A percentile compares a stretch with the other conserved stretches of the same genome.
Conservation (phyloP, 2,113 vertebrate species). For the Ancistrus triradiatus region DNA sequence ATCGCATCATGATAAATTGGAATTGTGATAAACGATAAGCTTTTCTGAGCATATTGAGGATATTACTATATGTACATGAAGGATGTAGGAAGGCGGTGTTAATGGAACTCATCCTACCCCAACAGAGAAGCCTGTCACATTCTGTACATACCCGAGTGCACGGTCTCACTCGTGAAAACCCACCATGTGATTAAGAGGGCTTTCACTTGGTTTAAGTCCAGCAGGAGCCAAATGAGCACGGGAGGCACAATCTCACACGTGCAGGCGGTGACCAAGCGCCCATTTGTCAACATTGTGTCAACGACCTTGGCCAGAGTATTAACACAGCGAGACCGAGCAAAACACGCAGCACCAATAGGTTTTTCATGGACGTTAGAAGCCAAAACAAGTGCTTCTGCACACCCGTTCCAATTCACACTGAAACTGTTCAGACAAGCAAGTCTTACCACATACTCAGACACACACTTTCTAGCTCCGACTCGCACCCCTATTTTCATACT, state of each 20-base stretch:
- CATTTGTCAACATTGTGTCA: slow-evolving; percentile 26
- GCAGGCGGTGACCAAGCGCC: background rate
- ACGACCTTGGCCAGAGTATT: slow-evolving; percentile 28
- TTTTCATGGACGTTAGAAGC: no score
- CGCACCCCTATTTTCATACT: slow-evolving; percentile 21
- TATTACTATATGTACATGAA: no score
- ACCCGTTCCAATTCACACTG: no score
- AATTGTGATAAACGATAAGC: no score
- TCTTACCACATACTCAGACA: slow-evolving; percentile 19
- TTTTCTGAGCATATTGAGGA: no score
- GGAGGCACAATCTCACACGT: slow-evolving; percentile 3
- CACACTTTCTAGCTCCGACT: slow-evolving; percentile 17
- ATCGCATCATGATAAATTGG: no score
- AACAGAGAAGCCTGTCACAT: background rate
- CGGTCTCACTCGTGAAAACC: slow-evolving; percentile 1
- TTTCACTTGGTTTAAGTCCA: slow-evolving; percentile 16
- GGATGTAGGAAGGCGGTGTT: no score
- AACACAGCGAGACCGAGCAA: slow-evolving; percentile 2
- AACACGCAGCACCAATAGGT: no score
- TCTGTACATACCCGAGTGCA: background rate
- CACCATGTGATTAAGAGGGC: background rate
- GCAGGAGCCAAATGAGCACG: background rate
- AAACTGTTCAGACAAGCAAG: background rate
- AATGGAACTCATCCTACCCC: background rate
- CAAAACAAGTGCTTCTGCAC: no score